Base-by-base conservation (phyloP, 2,797 vertebrate species). In the Microctenopoma lineatum region DNA sequence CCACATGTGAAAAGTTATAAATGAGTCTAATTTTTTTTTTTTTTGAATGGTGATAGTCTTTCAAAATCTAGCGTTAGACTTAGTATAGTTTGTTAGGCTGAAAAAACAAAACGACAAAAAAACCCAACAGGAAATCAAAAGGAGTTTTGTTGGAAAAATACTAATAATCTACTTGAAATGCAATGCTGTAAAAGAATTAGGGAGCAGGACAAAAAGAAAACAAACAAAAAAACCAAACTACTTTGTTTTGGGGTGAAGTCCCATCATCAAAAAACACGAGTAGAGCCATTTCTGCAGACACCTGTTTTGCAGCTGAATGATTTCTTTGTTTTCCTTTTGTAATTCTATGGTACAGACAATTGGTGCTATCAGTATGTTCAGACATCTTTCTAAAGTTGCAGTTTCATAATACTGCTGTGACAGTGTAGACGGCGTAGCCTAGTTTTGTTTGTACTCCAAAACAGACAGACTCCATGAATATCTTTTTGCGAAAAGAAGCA, bases 1-100 rank as follows among this genome's bases (percentile, higher is more conserved):
- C 91, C 87, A 83, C 93, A 93, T 94, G 91, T 93, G 92, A 88
- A 92, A 91, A 91, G 92, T 94, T 91, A 93, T 93, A 91, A 95
- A 94, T 92, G 91, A 87, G 75, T 84, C 78, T 62, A 3, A 12
- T 44, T 44, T 42, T 15, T 75, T 80, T 88, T 44, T n/a, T 79
- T 73, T 90, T 90, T 84, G 84, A 89, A 87, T 90, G 86, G 84
- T 86, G 80, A 93, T 90, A 93, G 94, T 94, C 93, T 94, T 95
- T 94, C 91, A 75, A 58, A 84, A 85, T 65, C 74, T 90, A 94
- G 80, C 81, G 73, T 81, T 91, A 90, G 88, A 84, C 47, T 77
- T 80, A 90, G 92, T 90, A 75, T 93, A 92, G 93, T 93, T 95
- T 94, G 93, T 95, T 89, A 93, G 93, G 90, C 90, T 81, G 84